phyloP scores from a whole-genome alignment of 1,140 invertebrate genomes.

The Trichomalopsis sarcophagae region DNA sequence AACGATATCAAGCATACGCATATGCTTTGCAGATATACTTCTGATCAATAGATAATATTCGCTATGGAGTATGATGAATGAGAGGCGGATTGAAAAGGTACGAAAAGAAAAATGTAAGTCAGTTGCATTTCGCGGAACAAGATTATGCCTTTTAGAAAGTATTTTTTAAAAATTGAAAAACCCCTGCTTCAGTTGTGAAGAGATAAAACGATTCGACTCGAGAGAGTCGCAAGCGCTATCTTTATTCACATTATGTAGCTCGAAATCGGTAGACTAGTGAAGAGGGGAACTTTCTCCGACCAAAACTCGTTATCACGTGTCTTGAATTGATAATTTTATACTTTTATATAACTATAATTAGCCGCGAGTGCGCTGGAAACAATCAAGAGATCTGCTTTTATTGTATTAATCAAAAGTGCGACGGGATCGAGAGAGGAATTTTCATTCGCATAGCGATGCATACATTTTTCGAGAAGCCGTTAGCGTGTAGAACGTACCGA shows the following conservation, averaged over 20 bases:
- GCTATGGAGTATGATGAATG: neutral
- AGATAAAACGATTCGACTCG: neutral
- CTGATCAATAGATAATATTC: slow-evolving; percentile 19
- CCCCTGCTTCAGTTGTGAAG: neutral
- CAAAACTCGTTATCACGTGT: slow-evolving; percentile 48
- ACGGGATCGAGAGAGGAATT: neutral
- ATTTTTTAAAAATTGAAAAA: slow-evolving; percentile 30
- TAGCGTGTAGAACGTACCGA: neutral
- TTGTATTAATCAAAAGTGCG: slow-evolving; percentile 14
- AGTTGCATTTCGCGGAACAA: slow-evolving; percentile 31
- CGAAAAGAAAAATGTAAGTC: slow-evolving; percentile 1
- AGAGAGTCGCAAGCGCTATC: neutral
- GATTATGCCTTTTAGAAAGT: slow-evolving; percentile 44
- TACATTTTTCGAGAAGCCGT: slow-evolving; percentile 18
- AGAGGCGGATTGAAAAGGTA: neutral
- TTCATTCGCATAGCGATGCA: slow-evolving; percentile 1
- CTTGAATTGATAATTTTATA: slow-evolving; percentile 61
- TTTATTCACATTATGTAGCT: neutral
- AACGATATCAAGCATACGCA: slow-evolving; percentile 5
- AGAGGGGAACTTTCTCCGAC: slow-evolving; percentile 34
- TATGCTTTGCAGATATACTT: slow-evolving; percentile 27
- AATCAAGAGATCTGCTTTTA: slow-evolving; percentile 40
- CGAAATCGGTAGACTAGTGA: neutral
- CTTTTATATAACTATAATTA: slow-evolving; percentile 61
- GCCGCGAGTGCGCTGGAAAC: slow-evolving; percentile 46